Base-by-base conservation (phyloP, 2,113 vertebrate genomes). In the Colius striatus region DNA sequence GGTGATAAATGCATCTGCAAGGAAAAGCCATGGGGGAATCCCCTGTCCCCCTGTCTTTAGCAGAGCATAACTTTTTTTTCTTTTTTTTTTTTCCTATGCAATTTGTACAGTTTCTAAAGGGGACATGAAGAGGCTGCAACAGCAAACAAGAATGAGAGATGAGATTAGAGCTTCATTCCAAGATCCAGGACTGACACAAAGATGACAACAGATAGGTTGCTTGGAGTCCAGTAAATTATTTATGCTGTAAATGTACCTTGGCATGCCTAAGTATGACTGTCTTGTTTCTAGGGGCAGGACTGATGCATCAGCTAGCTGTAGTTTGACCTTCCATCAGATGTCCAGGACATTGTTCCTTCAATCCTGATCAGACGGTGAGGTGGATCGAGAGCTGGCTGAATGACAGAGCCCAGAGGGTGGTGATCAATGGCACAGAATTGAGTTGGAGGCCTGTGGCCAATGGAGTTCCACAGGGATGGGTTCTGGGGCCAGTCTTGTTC, bases 1-100 rank as follows among this genome's bases (percentile, higher is more conserved):
- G 82, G 93, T 94, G 95, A 95, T 95, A 94, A 95, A 94, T 91
- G 63, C 62, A 89, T 95, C 58, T 62, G 54, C 54, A 62, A 47
- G 83, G 89, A 70, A 81, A 51, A 63, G n/a, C n/a, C n/a, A n/a
- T n/a, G 3, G 2, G 2, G 16, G 30, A 74, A 53, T 36, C 29
- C 76, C 68, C 48, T 1, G 3, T 54, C 21, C 36, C 55, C 26
- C 41, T 5, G 9, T 36, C 87, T 85, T 91, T 58, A 81, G 65
- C 41, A n/a, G 11, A 61, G 54, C 19, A 51, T 4, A 11, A 63
- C 3, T 3, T 43, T 88, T 73, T 89, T 23, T n/a, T n/a, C n/a
- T n/a, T n/a, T n/a, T n/a, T n/a, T n/a, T n/a, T n/a, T n/a, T n/a
- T n/a, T n/a, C n/a, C 73, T 82, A 41, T 1, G 11, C 62, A 68